Evolutionary conservation across 2,797 vertebrate genomes (phyloP), one percentile per base, ranked within the genome.

Genomic region (Hirundo rustica): DNA sequence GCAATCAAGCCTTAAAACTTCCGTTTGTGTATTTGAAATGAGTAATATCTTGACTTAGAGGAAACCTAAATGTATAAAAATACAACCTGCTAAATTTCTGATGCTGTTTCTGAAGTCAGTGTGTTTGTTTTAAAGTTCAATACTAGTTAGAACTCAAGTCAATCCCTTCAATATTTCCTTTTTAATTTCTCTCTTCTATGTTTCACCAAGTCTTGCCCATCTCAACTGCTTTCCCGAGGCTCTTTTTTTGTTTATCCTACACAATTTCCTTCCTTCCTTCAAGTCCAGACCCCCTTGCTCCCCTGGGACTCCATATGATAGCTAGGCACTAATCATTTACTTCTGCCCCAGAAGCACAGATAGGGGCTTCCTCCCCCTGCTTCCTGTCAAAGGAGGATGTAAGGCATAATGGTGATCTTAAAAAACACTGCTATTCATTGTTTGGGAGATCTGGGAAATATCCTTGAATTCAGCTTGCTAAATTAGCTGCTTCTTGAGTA

Each of bases 241-340:
- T 95, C 84, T 93, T 93, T 95, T n/a, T 97, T 96, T 98, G 97
- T 98, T 98, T 98, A 97, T 98, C 91, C 97, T 96, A 76, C 96
- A 96, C 83, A 86, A 96, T 96, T 98, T 98, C 97, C 98, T 98
- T 98, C 96, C 97, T 98, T 96, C 95, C 97, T 98, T 95, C 94
- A 80, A 82, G 54, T 84, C 95, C 95, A 96, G 95, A 96, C 78
- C 91, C 88, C 83, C 68, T 74, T 55, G 70, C 81, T 97, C 97
- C 95, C 97, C 53, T 64, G 95, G 96, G 97, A 96, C 81, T 96
- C 88, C 47, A 84, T 95, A 94, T 92, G 97, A 98, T 95, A 96
- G 97, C 97, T 93, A 92, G 88, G 96, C 97, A 96, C 96, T 97
- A 98, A 98, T 96, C 97, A 85, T 91, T 91, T 95, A 96, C 92